These are phyloP conservation scores for Crossoptilon crossoptilon DNA, from an alignment of 2,797 vertebrate genomes.

Conservation along the genomic window DNA sequence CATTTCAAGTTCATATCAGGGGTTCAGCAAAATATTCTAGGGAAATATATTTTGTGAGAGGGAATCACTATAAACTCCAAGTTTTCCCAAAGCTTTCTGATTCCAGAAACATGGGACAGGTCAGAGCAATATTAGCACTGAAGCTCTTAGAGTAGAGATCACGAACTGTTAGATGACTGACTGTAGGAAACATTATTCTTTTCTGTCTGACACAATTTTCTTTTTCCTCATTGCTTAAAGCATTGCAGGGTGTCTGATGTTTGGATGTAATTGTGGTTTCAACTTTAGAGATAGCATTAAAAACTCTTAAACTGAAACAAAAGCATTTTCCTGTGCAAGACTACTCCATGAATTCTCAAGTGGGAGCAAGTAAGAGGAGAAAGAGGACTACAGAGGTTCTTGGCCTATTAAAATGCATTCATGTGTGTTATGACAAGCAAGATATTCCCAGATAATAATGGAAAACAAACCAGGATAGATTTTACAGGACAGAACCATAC, in stretches of 20 bases:
- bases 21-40: background rate
- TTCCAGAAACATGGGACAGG: background rate
- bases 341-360: background rate
- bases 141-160: background rate
- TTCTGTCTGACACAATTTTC: background rate
- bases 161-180: background rate
- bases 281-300: background rate
- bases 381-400: background rate
- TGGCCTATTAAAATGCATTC: background rate
- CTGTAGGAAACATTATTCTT: background rate
- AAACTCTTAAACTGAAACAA: background rate
- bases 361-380: background rate
- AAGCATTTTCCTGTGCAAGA: background rate
- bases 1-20: background rate
- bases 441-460: background rate
- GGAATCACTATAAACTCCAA: background rate
- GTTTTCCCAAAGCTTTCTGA: background rate
- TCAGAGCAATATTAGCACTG: background rate
- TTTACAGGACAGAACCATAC: background rate
- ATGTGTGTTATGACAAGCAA: background rate
- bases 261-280: background rate
- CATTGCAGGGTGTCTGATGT: background rate
- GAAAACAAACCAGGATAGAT: background rate
- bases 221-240: background rate
- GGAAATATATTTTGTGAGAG: background rate